Evolutionary conservation across 1,140 invertebrate genomes (phyloP).

Genomic region (Brachionus paranguensis): DNA sequence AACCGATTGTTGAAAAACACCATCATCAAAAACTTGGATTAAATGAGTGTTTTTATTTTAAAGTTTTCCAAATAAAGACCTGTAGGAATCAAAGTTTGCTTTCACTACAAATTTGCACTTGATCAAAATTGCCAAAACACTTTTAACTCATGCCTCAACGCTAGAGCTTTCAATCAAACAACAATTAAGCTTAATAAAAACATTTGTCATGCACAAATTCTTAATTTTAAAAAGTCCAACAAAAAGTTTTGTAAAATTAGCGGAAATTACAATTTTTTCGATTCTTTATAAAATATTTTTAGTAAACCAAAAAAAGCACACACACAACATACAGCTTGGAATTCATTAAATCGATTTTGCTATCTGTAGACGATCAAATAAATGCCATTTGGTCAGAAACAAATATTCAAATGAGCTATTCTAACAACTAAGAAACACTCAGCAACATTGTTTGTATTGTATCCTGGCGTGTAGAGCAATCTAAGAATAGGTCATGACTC

Average conservation of each 20-base stretch:
- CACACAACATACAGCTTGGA: not conserved
- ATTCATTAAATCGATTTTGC: not conserved
- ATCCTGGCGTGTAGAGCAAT: not conserved
- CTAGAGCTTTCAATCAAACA: not conserved
- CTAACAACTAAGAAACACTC: not conserved
- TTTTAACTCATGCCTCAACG: not conserved
- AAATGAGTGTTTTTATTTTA: not conserved
- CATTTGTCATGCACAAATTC: not conserved
- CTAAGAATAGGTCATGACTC: not conserved
- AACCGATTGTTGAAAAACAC: not conserved
- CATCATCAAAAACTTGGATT: not conserved
- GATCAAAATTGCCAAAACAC: not conserved
- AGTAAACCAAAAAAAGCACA: not conserved
- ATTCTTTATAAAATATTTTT: not conserved
- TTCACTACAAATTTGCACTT: not conserved
- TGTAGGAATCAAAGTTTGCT: not conserved
- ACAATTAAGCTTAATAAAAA: not conserved
- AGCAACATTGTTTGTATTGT: not conserved
- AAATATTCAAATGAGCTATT: not conserved
- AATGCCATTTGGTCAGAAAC: not conserved
- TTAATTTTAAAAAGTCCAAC: not conserved
- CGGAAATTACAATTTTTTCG: not conserved
- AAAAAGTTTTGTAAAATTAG: not conserved
- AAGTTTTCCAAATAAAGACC: not conserved
- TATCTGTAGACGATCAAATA: not conserved